Evolutionary conservation across 2,797 vertebrate genomes (phyloP).

Genomic region (Enteromius unitaeniatus): DNA sequence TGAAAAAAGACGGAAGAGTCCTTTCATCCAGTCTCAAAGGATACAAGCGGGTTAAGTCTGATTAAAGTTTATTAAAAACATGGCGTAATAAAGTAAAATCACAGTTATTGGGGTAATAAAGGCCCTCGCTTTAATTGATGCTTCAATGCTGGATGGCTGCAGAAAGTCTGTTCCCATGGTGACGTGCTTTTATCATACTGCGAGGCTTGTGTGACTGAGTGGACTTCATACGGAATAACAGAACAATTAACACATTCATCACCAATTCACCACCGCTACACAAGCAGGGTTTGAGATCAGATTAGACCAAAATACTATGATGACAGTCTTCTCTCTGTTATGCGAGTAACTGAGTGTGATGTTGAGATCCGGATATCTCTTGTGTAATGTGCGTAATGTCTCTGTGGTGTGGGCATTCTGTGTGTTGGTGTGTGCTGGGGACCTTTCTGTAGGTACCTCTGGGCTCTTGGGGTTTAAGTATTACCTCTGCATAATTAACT

Average conservation of each 20-base stretch:
- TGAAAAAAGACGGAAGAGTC: neutral
- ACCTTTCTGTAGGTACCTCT: conserved; percentile 43
- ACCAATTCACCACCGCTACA: conserved; percentile 1
- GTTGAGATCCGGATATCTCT: neutral
- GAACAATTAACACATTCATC: conserved; percentile 29
- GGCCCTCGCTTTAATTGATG: conserved; percentile 31
- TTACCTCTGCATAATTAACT: conserved; percentile 68
- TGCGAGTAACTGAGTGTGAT: conserved; percentile 7
- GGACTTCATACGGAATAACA: conserved; percentile 38
- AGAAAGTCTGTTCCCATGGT: conserved; percentile 50
- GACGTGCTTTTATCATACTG: conserved; percentile 47
- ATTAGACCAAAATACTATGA: conserved; percentile 3
- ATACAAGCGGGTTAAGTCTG: conserved; percentile 15
- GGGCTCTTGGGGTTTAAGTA: conserved; percentile 55
- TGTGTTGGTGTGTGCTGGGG: conserved; percentile 39
- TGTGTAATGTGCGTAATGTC: conserved; percentile 15
- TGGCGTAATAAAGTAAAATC: conserved; percentile 31
- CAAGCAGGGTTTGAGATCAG: neutral
- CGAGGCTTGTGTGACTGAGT: neutral
- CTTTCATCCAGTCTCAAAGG: conserved; percentile 34
- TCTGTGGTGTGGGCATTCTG: conserved; percentile 29
- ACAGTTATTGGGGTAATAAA: conserved; percentile 17
- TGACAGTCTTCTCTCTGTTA: conserved; percentile 2
- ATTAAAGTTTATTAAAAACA: conserved; percentile 50
- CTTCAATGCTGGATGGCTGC: conserved; percentile 18